A percentile compares a stretch with the other conserved stretches of the same genome.
Conservation (phyloP, 2,888 invertebrate species). For the Oligia latruncula region DNA sequence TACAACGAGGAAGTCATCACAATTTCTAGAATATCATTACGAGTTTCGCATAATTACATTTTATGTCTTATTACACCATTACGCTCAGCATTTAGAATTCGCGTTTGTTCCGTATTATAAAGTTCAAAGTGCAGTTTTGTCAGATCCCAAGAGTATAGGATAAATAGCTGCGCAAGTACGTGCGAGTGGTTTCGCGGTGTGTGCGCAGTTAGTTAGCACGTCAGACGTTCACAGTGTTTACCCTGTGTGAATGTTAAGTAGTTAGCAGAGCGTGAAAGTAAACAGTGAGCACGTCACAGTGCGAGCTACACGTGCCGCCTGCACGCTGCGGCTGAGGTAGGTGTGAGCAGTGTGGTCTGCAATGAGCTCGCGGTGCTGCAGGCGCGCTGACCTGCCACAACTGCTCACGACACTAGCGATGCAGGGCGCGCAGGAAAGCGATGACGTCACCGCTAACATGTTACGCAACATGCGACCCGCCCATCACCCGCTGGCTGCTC, state of each 20-base stretch:
- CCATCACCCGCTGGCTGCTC: neutral
- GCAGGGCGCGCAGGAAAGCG: slow-evolving; percentile 10
- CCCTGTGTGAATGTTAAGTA: slow-evolving; percentile 22
- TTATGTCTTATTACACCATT: slow-evolving; percentile 10
- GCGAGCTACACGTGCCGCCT: neutral
- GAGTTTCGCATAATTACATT: slow-evolving; percentile 17
- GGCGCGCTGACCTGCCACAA: neutral
- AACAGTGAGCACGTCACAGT: slow-evolving; percentile 26
- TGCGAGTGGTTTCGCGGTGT: neutral
- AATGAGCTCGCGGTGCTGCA: neutral
- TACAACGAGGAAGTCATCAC: slow-evolving; percentile 29
- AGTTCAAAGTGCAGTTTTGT: slow-evolving; percentile 24
- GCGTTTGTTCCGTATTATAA: slow-evolving; percentile 6
- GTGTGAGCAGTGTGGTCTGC: neutral
- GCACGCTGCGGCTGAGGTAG: neutral
- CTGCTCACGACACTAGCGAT: too few species aligned
- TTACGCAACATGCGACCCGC: slow-evolving; percentile 1
- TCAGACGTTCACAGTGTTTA: slow-evolving; percentile 7
- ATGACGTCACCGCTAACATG: slow-evolving; percentile 12
- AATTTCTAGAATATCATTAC: slow-evolving; percentile 10
- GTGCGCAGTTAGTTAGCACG: slow-evolving; percentile 30
- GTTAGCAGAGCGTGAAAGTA: slow-evolving; percentile 37
- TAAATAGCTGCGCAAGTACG: neutral
- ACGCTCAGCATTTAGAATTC: slow-evolving; percentile 2
- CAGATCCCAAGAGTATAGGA: neutral